phyloP scores from a whole-genome alignment of 2,113 vertebrate genomes.

The Tonatia bakeri region DNA sequence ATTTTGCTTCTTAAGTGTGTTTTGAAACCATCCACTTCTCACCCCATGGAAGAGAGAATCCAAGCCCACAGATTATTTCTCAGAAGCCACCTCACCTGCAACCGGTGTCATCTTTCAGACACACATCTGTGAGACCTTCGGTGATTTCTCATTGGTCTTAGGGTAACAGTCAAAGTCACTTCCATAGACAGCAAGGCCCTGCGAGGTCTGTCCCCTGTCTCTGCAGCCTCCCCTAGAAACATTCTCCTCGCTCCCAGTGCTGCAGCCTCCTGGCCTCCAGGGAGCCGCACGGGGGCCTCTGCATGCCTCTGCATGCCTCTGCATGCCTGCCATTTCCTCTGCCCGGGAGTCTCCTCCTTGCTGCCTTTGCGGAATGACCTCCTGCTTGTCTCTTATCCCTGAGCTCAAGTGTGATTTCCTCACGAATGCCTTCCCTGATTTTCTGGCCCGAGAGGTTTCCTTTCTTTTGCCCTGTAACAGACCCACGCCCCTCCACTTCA shows the following conservation, averaged over 20 bases:
- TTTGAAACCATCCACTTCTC: neutral
- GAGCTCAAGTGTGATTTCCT: neutral
- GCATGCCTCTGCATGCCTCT: too few species aligned
- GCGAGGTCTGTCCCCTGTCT: neutral
- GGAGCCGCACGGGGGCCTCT: neutral
- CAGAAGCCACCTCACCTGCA: neutral
- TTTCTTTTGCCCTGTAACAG: neutral
- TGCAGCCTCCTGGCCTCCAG: neutral
- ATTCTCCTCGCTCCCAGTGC: neutral
- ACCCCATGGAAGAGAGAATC: neutral
- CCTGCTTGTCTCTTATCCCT: neutral
- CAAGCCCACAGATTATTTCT: too few species aligned
- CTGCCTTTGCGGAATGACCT: neutral
- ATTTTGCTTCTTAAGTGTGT: neutral
- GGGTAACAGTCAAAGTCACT: neutral
- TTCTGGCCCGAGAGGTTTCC: neutral
- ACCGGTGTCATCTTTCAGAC: neutral
- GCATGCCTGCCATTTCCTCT: neutral
- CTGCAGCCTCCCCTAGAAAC: neutral
- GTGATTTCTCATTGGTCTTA: neutral
- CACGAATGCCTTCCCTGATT: neutral
- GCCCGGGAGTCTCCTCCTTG: neutral
- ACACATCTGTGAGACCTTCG: neutral
- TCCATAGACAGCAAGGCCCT: neutral
- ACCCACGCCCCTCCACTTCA: neutral